Conservation (phyloP, 2,797 vertebrate genomes). For the Mycteria americana region DNA sequence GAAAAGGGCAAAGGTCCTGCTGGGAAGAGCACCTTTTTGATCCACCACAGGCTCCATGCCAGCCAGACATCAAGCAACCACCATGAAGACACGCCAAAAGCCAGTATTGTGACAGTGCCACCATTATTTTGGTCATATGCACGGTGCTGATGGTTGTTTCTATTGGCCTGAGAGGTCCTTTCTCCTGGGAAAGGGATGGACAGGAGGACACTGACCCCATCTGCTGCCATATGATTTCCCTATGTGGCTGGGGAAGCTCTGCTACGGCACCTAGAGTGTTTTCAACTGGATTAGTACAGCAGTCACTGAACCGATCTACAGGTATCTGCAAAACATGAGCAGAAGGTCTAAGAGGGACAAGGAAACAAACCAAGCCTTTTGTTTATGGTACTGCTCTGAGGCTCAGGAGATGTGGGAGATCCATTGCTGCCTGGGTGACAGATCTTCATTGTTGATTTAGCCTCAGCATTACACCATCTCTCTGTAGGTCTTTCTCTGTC, state of each 20-base stretch:
- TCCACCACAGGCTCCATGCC: not conserved
- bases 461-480: not conserved
- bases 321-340: not conserved
- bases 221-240: not conserved
- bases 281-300: not conserved
- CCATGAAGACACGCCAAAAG: not conserved
- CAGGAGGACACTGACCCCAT: fast-evolving
- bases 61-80: not conserved
- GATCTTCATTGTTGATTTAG: not conserved
- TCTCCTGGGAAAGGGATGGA: not conserved
- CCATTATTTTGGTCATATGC: not conserved
- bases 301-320: not conserved
- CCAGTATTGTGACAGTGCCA: not conserved
- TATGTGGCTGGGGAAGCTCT: not conserved
- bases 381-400: not conserved
- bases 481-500: not conserved
- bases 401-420: not conserved
- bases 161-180: not conserved
- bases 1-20: not conserved
- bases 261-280: not conserved
- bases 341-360: not conserved
- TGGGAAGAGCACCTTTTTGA: not conserved
- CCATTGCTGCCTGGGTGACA: not conserved
- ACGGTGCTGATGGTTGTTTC: not conserved
- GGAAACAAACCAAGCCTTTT: not conserved